phyloP scores from a whole-genome alignment of 1,140 invertebrate species.

The Caenorhabditis latens region DNA sequence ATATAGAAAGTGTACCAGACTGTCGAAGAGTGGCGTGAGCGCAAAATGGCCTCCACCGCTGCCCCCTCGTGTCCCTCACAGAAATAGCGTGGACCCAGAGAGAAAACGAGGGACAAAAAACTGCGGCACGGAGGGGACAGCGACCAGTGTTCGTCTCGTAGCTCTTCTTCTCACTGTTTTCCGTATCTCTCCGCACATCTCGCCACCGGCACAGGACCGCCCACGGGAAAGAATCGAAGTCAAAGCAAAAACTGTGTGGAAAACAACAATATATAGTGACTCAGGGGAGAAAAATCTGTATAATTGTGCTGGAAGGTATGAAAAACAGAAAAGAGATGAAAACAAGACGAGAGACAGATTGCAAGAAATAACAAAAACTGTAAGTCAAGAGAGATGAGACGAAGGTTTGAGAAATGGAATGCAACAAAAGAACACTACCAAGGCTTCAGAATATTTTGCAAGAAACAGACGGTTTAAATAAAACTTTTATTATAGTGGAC shows the following conservation, averaged over 20 bases:
- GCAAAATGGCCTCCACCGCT: constrained; percentile 3
- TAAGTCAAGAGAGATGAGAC: not conserved
- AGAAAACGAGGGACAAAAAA: constrained; percentile 14
- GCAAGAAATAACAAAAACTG: not conserved
- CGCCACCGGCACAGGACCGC: not conserved
- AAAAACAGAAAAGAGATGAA: not conserved
- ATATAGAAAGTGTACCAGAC: constrained; percentile 3
- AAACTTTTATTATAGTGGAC: too few relatives aligned
- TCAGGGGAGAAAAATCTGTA: constrained; percentile 8
- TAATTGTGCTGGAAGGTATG: not conserved
- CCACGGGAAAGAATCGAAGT: not conserved
- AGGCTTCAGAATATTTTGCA: too few relatives aligned
- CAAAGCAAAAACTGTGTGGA: constrained; percentile 29
- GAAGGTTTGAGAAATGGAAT: not conserved
- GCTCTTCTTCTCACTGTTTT: constrained; percentile 30
- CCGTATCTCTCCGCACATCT: constrained; percentile 42
- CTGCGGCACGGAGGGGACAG: not conserved
- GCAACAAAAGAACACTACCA: not conserved
- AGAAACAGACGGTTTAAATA: too few relatives aligned
- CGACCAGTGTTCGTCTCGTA: constrained; percentile 3
- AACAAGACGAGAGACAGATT: not conserved
- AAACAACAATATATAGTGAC: constrained; percentile 33
- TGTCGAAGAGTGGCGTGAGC: constrained; percentile 16
- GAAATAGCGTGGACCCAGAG: constrained; percentile 42
- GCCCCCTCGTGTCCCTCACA: not conserved